phyloP scores from a whole-genome alignment of 2,113 vertebrate species.

The Ailurus styani region DNA sequence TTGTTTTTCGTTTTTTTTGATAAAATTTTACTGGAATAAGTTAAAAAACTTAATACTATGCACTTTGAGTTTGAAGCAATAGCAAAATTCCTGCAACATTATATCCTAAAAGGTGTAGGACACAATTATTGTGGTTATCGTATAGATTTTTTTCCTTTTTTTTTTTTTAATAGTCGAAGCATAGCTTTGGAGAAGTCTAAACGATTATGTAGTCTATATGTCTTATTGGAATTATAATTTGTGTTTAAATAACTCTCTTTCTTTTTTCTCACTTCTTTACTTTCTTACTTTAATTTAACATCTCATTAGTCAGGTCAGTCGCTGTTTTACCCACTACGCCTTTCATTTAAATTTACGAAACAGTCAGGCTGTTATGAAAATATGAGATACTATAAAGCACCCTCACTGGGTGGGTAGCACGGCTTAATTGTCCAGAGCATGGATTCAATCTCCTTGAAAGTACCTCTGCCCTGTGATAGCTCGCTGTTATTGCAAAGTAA shows the following conservation, averaged over 20 bases:
- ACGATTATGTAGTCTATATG: background rate
- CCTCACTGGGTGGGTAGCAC: background rate
- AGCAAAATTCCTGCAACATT: background rate
- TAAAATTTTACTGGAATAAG: background rate
- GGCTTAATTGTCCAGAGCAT: background rate
- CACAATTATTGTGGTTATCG: background rate
- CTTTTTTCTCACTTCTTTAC: background rate
- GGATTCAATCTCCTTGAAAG: background rate
- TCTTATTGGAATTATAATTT: slow-evolving; percentile 17
- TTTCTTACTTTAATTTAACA: slow-evolving; percentile 37
- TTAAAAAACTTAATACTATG: background rate
- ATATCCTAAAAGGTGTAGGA: background rate
- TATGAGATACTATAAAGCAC: slow-evolving; percentile 13
- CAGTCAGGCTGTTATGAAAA: slow-evolving; percentile 15
- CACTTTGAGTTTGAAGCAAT: background rate
- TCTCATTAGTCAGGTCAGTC: slow-evolving; percentile 6
- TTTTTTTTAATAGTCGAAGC: background rate
- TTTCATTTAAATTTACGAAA: slow-evolving; percentile 59
- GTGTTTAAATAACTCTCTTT: slow-evolving; percentile 28
- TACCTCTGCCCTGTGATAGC: background rate
- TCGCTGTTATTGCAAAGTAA: slow-evolving; percentile 9
- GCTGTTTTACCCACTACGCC: background rate
- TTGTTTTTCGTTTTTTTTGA: background rate
- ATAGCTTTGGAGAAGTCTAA: background rate
- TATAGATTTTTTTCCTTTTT: background rate